A percentile compares a stretch with the other conserved stretches of the same genome.
Evolutionary conservation across 2,888 invertebrate species (phyloP).

Genomic region (Xestia xanthographa): DNA sequence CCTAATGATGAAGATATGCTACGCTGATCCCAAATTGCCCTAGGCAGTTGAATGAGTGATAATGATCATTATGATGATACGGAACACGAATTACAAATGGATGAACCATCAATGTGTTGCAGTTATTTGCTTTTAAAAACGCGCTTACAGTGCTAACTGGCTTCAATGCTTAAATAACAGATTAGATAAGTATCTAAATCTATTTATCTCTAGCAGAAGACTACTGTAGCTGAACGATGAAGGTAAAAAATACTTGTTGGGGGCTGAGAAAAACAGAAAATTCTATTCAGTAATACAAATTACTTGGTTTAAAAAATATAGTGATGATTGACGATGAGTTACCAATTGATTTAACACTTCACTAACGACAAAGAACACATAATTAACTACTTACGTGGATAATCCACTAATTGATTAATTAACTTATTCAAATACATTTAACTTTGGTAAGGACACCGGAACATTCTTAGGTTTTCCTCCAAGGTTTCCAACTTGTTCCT

Average conservation of each 20-base stretch:
- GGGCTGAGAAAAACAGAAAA: neutral
- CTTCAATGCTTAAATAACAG: conserved; percentile 4
- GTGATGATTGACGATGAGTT: neutral
- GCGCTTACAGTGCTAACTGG: neutral
- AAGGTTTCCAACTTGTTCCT: conserved; percentile 50
- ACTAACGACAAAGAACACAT: neutral
- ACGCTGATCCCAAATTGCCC: neutral
- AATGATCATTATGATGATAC: too few relatives aligned
- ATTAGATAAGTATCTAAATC: neutral
- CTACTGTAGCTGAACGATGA: neutral
- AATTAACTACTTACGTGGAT: conserved; percentile 8
- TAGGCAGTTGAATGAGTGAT: neutral
- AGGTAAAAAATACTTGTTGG: neutral
- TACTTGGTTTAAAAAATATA: neutral
- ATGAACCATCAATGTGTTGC: neutral
- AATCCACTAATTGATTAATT: conserved; percentile 44
- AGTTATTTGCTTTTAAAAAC: neutral
- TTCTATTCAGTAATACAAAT: neutral
- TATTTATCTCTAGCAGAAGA: neutral
- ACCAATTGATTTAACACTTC: neutral
- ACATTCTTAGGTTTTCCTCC: conserved; percentile 46
- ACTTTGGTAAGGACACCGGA: conserved; percentile 47
- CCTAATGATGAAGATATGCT: neutral
- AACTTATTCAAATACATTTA: conserved; percentile 35
- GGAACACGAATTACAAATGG: neutral